Evolutionary conservation across 2,113 vertebrate genomes (phyloP).

Genomic region (Apodemus speciosus): DNA sequence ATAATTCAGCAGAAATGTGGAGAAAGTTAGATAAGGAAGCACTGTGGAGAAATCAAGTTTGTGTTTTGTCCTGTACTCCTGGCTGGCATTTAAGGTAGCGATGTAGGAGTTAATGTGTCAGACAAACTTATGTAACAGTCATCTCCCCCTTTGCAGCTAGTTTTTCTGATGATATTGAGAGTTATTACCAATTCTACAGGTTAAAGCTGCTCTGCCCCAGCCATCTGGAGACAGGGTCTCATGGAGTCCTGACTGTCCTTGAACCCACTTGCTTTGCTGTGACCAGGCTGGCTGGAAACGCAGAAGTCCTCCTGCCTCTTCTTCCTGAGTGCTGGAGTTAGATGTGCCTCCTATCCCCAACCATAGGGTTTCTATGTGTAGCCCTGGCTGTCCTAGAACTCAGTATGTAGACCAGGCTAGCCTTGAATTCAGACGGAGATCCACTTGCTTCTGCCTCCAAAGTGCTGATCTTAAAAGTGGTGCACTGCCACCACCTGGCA

Average conservation of each 20-base stretch:
- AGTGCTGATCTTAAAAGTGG: background rate
- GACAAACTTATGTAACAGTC: background rate
- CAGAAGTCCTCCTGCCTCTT: background rate
- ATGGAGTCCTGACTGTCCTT: background rate
- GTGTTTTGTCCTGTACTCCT: background rate
- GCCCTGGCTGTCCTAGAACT: background rate
- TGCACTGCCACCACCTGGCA: background rate
- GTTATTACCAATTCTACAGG: background rate
- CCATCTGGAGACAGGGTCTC: background rate
- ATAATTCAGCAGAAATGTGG: background rate
- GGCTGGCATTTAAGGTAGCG: background rate
- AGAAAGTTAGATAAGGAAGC: background rate
- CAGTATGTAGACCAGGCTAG: background rate
- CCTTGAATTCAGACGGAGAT: background rate
- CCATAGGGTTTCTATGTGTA: background rate
- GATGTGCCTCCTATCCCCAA: background rate
- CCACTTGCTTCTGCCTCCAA: background rate
- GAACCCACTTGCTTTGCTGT: background rate
- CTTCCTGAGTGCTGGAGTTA: background rate
- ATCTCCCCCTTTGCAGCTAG: background rate
- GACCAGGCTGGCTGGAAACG: background rate
- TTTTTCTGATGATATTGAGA: constrained; percentile 23
- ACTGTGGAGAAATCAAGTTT: constrained; percentile 21
- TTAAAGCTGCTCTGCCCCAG: background rate
- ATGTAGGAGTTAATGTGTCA: background rate